Evolutionary conservation across 2,113 vertebrate genomes (phyloP), one percentile per base, ranked within the genome.

Genomic region (Empidonax alnorum): DNA sequence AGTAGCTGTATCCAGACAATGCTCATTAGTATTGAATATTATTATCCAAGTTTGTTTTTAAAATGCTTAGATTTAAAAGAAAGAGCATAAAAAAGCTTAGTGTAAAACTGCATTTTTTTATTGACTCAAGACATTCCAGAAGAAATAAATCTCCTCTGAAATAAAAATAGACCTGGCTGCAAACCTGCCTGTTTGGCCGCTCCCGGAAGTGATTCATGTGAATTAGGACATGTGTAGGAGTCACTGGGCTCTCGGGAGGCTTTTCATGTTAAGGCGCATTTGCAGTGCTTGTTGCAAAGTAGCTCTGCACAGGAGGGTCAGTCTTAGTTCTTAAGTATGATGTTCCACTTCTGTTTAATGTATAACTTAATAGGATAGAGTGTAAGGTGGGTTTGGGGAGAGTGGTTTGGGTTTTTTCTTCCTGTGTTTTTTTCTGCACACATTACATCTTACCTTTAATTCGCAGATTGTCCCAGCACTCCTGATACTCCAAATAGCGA

Each of bases 401-500:
- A 27, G 13, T 18, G 10, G 14, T 24, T 50, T 55, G 56, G 31
- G 9, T 8, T 66, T 58, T 66, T 56, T 31, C 31, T 74, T 52
- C 10, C 62, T 71, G 33, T 3, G 0, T 21, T 72, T 58, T 62
- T 66, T 46, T 12, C 49, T 69, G 42, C 76, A 22, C 25, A 47
- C 39, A 5, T 89, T 87, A 84, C 73, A 37, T 58, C 27, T 78
- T 90, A 16, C 81, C 9, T 97, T 93, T 94, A 88, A 76, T 96
- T 96, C 90, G 35, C 97, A 99, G 99, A 99, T 97, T 99, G 98
- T 95, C 99, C 99, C 71, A 97, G 98, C 96, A 99, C 99, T 85
- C 99, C 99, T 79, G 99, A 99, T 97, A 99, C 99, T 91, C 99
- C 99, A 23, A 99, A 98, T 96, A 99, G 98, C 53, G 99, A 99